Conservation (phyloP, 2,888 invertebrate species). For the Metellina segmentata region DNA sequence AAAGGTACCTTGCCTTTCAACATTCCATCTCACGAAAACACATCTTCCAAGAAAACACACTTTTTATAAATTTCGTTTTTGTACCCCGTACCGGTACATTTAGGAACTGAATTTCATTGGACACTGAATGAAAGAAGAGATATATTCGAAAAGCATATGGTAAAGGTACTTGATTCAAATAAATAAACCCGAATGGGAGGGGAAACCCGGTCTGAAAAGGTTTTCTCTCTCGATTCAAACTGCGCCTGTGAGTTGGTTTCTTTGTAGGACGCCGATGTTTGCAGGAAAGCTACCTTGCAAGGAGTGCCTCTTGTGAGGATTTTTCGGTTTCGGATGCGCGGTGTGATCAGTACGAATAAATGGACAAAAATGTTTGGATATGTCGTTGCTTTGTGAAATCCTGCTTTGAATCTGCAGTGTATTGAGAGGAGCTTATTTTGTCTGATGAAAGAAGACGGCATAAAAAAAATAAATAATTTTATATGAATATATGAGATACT, state of each 20-base stretch:
- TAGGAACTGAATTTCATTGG: background rate
- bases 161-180: background rate
- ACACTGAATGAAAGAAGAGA: background rate
- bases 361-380: too few species aligned
- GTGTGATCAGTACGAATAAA: too few species aligned
- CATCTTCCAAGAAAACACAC: background rate
- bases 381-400: too few species aligned
- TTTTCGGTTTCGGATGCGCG: too few species aligned
- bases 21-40: background rate
- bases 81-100: background rate
- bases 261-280: background rate
- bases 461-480: too few species aligned
- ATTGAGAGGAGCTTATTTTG: too few species aligned
- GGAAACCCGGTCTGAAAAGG: background rate
- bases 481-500: too few species aligned
- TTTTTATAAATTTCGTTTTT: background rate
- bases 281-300: background rate
- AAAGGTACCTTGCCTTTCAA: too few species aligned
- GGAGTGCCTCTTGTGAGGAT: background rate
- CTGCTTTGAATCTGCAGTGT: too few species aligned
- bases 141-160: background rate
- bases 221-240: background rate
- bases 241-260: background rate
- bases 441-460: too few species aligned
- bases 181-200: background rate